Evolutionary conservation across 2,888 invertebrate genomes (phyloP), one percentile per base, ranked within the genome.

Genomic region (Abrostola triplasia): DNA sequence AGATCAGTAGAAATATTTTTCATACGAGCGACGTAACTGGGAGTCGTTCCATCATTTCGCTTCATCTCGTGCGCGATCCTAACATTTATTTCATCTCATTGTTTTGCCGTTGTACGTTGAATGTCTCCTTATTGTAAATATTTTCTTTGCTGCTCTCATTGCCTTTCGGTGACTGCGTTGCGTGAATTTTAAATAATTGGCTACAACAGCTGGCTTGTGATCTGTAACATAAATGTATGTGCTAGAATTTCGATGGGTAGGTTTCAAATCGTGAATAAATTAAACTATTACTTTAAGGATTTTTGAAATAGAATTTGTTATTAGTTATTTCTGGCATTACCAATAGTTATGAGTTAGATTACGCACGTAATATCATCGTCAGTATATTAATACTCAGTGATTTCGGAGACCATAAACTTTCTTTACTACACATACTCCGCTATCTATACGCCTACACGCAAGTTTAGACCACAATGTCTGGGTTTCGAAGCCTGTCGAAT

Each of bases 1-100:
- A 90, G 88, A 90, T 90, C 89, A 88, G 86, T 85, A 73, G 84
- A 88, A 88, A 90, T 90, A 90, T 92, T 89, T 90, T 89, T 90
- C 89, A 87, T 86, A 84, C 84, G 86, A 87, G 85, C 82, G 80
- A 84, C 85, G 84, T 82, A 88, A 91, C 91, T 88, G 89, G 87
- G 82, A 88, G 83, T 81, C 89, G 85, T 82, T 91, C 84, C 87
- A 89, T 90, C 88, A 90, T 90, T 82, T 83, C 76, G 71, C 83
- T 84, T 85, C 87, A 87, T 88, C 88, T 90, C 88, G 84, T 87
- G 88, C 84, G 84, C 85, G 84, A 87, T 85, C 84, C 88, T 88
- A 87, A 89, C 87, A 86, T 89, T 90, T 88, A 88, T 91, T 89
- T 87, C 84, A 86, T 89, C 85, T 87, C 88, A 90, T 90, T 91